Evolutionary conservation across 2,113 vertebrate genomes (phyloP).

Genomic region (Rhabdornis inornatus): DNA sequence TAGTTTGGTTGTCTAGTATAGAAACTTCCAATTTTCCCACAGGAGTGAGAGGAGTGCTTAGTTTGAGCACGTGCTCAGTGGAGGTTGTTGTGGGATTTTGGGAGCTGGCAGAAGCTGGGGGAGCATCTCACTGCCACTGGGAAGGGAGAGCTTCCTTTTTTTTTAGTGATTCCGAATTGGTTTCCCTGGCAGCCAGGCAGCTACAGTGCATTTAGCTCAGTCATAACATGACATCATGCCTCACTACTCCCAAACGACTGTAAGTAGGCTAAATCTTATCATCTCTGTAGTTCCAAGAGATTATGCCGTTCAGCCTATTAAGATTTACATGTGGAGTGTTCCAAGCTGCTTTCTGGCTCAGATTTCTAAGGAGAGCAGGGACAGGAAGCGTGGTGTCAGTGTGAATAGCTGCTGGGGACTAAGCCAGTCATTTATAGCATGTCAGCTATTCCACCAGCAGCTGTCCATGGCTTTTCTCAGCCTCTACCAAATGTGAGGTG

Average conservation of each 20-base stretch:
- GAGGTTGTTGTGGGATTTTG: not conserved
- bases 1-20: not conserved
- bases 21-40: not conserved
- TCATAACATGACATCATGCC: constrained; percentile 12
- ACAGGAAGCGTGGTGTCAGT: not conserved
- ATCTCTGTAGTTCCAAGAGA: constrained; percentile 14
- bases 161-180: not conserved
- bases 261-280: constrained; percentile 46
- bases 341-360: constrained; percentile 32
- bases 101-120: not conserved
- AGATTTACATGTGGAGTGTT: not conserved
- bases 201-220: constrained; percentile 8
- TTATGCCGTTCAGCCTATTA: constrained; percentile 29
- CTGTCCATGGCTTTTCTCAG: not conserved
- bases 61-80: not conserved
- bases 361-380: not conserved
- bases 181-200: constrained; percentile 31
- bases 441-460: not conserved
- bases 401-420: constrained; percentile 4
- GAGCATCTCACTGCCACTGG: not conserved
- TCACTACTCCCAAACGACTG: not conserved
- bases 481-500: not conserved
- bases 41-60: not conserved
- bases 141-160: not conserved
- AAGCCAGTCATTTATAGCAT: not conserved